Conservation (phyloP, 2,797 vertebrate genomes). For the Chromis chromis region DNA sequence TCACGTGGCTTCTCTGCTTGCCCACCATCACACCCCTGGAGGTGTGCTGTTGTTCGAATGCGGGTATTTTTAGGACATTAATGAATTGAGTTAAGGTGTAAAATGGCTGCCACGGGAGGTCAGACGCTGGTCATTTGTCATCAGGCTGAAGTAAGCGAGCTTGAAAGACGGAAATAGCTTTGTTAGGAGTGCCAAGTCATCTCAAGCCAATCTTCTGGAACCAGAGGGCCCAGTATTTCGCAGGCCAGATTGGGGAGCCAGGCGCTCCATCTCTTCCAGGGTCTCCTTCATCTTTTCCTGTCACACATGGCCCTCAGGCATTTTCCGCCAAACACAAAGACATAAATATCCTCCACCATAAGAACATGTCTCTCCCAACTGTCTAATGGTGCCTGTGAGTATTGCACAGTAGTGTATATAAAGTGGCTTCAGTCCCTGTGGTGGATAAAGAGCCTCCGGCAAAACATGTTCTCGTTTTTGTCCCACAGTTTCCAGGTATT, state of each 20-base stretch:
- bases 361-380: slow-evolving; percentile 33
- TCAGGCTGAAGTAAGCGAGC: slow-evolving; percentile 52
- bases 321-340: slow-evolving; percentile 44
- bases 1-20: slow-evolving; percentile 35
- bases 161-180: slow-evolving; percentile 65
- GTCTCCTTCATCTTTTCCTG: slow-evolving; percentile 62
- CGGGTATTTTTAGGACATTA: slow-evolving; percentile 66
- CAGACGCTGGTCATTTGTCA: slow-evolving; percentile 67
- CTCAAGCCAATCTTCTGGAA: slow-evolving; percentile 63
- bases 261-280: slow-evolving; percentile 53
- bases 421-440: slow-evolving; percentile 15
- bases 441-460: slow-evolving; percentile 28
- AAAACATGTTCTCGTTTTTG: slow-evolving; percentile 30
- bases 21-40: slow-evolving; percentile 45
- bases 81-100: slow-evolving; percentile 65
- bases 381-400: slow-evolving; percentile 46
- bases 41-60: slow-evolving; percentile 48
- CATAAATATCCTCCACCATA: slow-evolving; percentile 60
- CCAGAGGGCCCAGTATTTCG: slow-evolving; percentile 29
- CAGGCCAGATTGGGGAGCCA: slow-evolving; percentile 47
- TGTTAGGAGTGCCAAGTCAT: slow-evolving; percentile 64
- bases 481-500: slow-evolving; percentile 28
- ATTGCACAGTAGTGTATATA: slow-evolving; percentile 39
- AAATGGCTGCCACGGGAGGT: slow-evolving; percentile 63
- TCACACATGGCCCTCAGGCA: slow-evolving; percentile 54